phyloP scores from a whole-genome alignment of 2,113 vertebrate species.

The Oryzias melastigma region DNA sequence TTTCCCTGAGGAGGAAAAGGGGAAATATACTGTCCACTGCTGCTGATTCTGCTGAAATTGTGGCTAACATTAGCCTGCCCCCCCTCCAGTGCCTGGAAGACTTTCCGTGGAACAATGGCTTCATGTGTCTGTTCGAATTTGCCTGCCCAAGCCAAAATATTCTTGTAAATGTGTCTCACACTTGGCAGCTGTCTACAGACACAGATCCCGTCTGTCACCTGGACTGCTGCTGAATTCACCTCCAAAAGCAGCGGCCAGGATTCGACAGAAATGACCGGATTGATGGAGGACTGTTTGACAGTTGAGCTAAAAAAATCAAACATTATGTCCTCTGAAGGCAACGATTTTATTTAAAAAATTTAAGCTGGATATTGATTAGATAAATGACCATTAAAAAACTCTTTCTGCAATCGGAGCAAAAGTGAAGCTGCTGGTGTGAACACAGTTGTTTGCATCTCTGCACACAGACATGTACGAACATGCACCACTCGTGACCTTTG shows the following conservation, averaged over 20 bases:
- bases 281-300: constrained; percentile 21
- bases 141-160: constrained; percentile 36
- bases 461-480: not conserved
- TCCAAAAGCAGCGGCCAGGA: constrained; percentile 42
- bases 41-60: constrained; percentile 63
- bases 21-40: constrained; percentile 16
- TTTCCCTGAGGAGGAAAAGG: constrained; percentile 12
- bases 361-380: constrained; percentile 35
- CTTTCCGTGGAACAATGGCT: constrained; percentile 19
- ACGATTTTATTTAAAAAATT: constrained; percentile 15
- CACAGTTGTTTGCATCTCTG: not conserved
- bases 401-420: constrained; percentile 8
- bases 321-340: constrained; percentile 30
- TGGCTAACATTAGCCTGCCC: constrained; percentile 64
- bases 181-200: constrained; percentile 63
- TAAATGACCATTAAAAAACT: constrained; percentile 3
- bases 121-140: constrained; percentile 57
- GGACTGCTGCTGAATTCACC: constrained; percentile 47
- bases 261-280: constrained; percentile 37
- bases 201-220: constrained; percentile 66
- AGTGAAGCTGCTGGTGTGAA: constrained; percentile 3
- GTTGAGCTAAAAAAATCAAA: constrained; percentile 23
- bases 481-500: not conserved
- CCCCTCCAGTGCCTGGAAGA: constrained; percentile 31
- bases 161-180: constrained; percentile 61